These are phyloP conservation scores for Yponomeuta plumbellus DNA, from an alignment of 2,888 invertebrate species.

Conservation along the genomic window DNA sequence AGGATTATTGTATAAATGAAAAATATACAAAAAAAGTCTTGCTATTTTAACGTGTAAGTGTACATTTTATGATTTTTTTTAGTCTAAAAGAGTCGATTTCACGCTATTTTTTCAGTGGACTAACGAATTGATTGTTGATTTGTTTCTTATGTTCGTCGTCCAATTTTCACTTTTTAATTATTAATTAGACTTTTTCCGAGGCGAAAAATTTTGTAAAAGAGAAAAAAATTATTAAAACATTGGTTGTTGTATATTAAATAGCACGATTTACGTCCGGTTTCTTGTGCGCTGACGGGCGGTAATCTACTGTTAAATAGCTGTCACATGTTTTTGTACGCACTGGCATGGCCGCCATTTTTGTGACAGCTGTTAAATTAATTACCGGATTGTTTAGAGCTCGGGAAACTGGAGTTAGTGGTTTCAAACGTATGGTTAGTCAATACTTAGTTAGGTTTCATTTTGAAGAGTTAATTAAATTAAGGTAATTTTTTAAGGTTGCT, in stretches of 20 bases:
- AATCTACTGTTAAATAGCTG: too few species aligned
- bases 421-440: constrained; percentile 28
- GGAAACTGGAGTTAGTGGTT: neutral
- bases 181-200: neutral
- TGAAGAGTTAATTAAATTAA: constrained; percentile 39
- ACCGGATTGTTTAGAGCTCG: too few species aligned
- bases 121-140: constrained; percentile 12
- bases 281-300: neutral
- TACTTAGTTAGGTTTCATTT: constrained; percentile 28
- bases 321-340: too few species aligned
- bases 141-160: neutral
- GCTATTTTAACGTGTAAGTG: constrained; percentile 29
- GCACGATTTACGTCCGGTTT: neutral
- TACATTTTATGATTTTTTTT: constrained; percentile 9
- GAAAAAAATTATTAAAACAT: constrained; percentile 31
- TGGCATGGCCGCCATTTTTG: too few species aligned
- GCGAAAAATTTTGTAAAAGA: neutral
- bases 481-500: constrained; percentile 53
- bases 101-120: constrained; percentile 17
- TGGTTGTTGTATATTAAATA: constrained; percentile 57
- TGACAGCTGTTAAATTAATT: too few species aligned
- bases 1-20: constrained; percentile 55
- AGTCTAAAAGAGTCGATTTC: neutral
- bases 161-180: neutral
- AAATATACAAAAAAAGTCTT: constrained; percentile 48